Base-by-base conservation (phyloP, 2,888 invertebrate genomes). In the Rotaria magnacalcarata region DNA sequence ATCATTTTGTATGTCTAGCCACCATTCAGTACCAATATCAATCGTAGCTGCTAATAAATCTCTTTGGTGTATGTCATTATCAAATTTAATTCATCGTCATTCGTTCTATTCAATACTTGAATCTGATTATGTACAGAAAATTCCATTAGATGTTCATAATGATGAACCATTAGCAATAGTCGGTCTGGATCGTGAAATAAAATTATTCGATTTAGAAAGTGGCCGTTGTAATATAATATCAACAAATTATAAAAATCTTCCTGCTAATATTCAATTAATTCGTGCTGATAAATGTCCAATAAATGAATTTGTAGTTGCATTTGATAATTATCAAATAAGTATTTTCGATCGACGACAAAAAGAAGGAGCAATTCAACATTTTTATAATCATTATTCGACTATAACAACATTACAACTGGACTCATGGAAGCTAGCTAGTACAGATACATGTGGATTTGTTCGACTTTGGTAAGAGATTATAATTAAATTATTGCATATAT, bases 271-370 rank as follows among this genome's bases (percentile, higher is more conserved):
- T 47, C 43, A 80, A n/a, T 24, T 80, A 24, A 80, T 80, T 47
- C 80, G 47, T 41, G 80, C 80, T 47, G 8, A 47, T 47, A 47
- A 80, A 43, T 80, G 80, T 80, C 80, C 80, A 11, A 24, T 21
- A 80, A 80, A 80, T n/a, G 80, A 80, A 80, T 80, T 80, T 47
- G 10, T 80, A 41, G 80, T 80, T 47, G 80, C 80, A 24, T 80
- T 47, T 47, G 47, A 80, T 43, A 80, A 80, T 47, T 43, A 8
- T 47, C 80, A 80, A 47, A 47, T 80, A 14, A 80, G 47, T 47
- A 47, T 80, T 24, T 80, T 47, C n/a, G 80, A 80, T 80, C 80
- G n/a, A n/a, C 7, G 80, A 47, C 47, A 47, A 80, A 80, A 80
- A 47, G 47, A 80, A 41, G 80, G 80, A 19, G 80, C 24, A 14